A percentile compares a stretch with the other conserved stretches of the same genome.
phyloP scores from a whole-genome alignment of 2,888 invertebrate species.

The Hypsopygia costalis region DNA sequence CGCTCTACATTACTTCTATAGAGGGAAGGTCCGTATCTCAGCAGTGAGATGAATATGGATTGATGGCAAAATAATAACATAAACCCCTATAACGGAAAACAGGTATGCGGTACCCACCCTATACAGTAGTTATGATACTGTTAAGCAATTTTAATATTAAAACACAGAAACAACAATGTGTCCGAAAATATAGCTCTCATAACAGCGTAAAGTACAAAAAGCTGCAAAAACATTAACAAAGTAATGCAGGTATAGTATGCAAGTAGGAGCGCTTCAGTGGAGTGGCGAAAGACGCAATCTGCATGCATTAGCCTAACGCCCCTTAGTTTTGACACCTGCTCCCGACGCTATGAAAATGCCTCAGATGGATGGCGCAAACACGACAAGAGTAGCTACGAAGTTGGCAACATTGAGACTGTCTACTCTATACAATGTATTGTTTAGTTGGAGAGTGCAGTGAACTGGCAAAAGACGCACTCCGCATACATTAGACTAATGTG shows the following conservation, averaged over 20 bases:
- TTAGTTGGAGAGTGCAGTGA: slow-evolving; percentile 7
- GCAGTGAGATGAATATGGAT: too few species aligned
- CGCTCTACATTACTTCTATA: too few species aligned
- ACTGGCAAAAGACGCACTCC: too few species aligned
- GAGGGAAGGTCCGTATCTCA: too few species aligned
- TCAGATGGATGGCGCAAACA: slow-evolving; percentile 70
- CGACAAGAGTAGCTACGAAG: slow-evolving; percentile 60
- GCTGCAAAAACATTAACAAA: slow-evolving; percentile 43
- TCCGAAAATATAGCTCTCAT: slow-evolving; percentile 5
- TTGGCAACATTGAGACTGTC: slow-evolving; percentile 50
- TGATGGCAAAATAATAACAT: too few species aligned
- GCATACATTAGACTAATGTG: background rate
- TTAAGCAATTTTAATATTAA: background rate
- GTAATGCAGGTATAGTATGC: slow-evolving; percentile 40
- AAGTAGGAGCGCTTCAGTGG: slow-evolving; percentile 26
- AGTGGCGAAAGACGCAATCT: slow-evolving; percentile 72
- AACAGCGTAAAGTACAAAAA: slow-evolving; percentile 20
- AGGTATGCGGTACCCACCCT: too few species aligned
- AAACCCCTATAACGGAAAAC: too few species aligned
- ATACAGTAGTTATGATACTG: too few species aligned
- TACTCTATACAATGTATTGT: slow-evolving; percentile 26
- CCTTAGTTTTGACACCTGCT: slow-evolving; percentile 78
- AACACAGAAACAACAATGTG: background rate
- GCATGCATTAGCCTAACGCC: slow-evolving; percentile 77
- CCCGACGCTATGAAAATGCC: slow-evolving; percentile 50